Conservation (phyloP, 1,140 invertebrate genomes). For the Ceratosolen fusciceps region DNA sequence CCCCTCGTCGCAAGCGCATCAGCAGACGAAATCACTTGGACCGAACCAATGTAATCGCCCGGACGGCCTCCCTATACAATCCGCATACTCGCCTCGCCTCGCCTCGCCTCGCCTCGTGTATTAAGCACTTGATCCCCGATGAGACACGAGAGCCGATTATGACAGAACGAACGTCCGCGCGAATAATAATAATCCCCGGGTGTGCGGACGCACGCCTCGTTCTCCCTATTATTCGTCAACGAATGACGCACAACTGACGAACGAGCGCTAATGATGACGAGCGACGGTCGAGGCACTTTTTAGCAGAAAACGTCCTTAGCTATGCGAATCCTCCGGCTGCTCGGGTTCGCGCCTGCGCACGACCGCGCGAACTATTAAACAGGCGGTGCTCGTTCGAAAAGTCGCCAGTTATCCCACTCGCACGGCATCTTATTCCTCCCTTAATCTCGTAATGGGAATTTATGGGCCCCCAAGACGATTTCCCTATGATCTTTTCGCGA, state of each 20-base stretch:
- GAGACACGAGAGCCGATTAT: no score
- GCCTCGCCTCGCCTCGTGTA: no score
- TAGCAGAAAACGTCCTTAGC: conserved; percentile 20
- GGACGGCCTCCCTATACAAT: neutral
- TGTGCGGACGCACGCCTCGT: neutral
- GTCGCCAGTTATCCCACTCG: no score
- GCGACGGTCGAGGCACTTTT: neutral
- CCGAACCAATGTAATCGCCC: neutral
- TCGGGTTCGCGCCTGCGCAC: conserved; percentile 18
- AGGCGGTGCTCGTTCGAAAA: neutral
- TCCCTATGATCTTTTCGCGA: no score
- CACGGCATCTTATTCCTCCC: no score
- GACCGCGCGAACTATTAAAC: neutral
- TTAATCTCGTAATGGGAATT: no score
- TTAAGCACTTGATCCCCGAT: no score
- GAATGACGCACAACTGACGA: neutral
- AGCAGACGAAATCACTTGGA: neutral
- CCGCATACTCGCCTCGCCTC: neutral
- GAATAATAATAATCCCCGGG: neutral
- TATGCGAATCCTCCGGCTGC: conserved; percentile 6
- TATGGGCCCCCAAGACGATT: no score
- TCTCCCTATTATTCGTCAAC: neutral
- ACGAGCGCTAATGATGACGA: neutral
- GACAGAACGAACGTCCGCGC: neutral
- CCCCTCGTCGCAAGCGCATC: neutral